Evolutionary conservation across 2,113 vertebrate genomes (phyloP).

Genomic region (Callopanchax toddi): DNA sequence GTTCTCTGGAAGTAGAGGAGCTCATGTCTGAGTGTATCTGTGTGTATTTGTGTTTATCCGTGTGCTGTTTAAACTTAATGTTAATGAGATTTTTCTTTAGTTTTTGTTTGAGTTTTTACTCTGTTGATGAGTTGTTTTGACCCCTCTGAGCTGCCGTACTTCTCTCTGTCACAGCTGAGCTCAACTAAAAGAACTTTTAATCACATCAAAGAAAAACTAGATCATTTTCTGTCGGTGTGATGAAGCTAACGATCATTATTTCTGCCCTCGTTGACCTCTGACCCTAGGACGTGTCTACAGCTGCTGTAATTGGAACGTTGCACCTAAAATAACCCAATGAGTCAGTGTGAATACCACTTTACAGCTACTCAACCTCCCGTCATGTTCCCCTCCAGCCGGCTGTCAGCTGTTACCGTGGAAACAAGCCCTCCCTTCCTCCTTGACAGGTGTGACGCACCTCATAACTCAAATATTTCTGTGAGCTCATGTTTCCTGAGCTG

Average conservation of each 20-base stretch:
- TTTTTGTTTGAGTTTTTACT: too few species aligned
- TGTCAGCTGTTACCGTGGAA: conserved; percentile 37
- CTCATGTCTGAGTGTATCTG: too few species aligned
- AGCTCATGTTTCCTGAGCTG: background rate
- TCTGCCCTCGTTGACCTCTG: background rate
- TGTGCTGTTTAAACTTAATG: too few species aligned
- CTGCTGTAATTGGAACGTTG: background rate
- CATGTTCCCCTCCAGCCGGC: background rate
- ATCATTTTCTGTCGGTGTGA: too few species aligned
- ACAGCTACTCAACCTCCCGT: background rate
- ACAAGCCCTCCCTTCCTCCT: conserved; percentile 13
- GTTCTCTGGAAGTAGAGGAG: too few species aligned
- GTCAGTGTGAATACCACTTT: background rate
- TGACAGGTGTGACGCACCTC: conserved; percentile 2
- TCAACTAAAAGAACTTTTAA: too few species aligned
- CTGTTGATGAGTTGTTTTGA: too few species aligned
- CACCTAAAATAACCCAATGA: conserved; percentile 21
- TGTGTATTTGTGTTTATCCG: too few species aligned
- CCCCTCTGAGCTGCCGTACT: too few species aligned
- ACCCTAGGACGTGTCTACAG: background rate
- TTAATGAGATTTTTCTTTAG: too few species aligned
- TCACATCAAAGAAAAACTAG: too few species aligned
- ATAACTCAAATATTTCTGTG: conserved; percentile 32
- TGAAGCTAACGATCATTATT: background rate
- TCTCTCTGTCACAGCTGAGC: too few species aligned